Evolutionary conservation across 2,888 invertebrate species (phyloP).

Genomic region (Neoitamus cyanurus): DNA sequence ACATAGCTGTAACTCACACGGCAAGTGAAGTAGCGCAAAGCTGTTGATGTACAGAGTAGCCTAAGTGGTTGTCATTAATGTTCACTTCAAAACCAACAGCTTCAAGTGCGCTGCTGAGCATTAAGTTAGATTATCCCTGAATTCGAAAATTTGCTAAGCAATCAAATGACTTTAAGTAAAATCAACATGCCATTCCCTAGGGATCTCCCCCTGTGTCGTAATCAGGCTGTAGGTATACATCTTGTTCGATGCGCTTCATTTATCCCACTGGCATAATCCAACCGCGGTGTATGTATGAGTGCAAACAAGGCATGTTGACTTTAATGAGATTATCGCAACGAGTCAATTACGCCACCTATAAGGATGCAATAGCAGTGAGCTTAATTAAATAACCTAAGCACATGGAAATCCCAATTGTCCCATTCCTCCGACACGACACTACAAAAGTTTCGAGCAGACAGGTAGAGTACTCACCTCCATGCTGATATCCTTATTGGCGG

Average conservation of each 20-base stretch:
- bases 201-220: neutral
- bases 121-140: neutral
- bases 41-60: neutral
- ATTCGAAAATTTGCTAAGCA: neutral
- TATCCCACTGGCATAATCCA: neutral
- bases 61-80: neutral
- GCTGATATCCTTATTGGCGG: conserved; percentile 29
- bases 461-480: conserved; percentile 44
- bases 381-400: neutral
- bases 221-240: neutral
- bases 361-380: neutral
- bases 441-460: neutral
- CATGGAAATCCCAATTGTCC: neutral
- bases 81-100: neutral
- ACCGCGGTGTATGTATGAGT: neutral
- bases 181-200: neutral
- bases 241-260: neutral
- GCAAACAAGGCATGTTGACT: neutral
- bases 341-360: neutral
- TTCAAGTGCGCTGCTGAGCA: neutral
- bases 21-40: neutral
- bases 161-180: neutral
- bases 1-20: neutral
- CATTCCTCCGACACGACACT: neutral
- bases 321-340: neutral